Evolutionary conservation across 2,113 vertebrate genomes (phyloP), one percentile per base, ranked within the genome.

Genomic region (Malurus cyaneus): DNA sequence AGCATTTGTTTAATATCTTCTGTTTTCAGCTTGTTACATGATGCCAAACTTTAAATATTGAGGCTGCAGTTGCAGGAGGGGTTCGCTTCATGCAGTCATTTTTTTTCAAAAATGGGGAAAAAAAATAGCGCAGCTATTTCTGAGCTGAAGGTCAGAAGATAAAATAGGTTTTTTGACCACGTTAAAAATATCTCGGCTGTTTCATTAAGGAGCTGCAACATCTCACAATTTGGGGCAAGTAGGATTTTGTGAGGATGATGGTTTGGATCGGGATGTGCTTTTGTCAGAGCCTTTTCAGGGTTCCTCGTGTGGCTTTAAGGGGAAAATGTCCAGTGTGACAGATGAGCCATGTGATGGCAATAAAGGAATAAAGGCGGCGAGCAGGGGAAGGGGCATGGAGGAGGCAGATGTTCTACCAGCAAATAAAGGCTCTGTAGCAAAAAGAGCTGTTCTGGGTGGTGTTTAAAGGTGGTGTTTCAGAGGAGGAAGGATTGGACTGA

Each of bases 81-180:
- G 21, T 32, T 91, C 20, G 5, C 46, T 79, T 62, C 64, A 12
- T 84, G 49, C 88, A 80, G 67, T 65, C 25, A 4, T 66, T 67
- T 81, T 67, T 81, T 93, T 80, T 76, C 3, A 42, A 89, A 93
- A 84, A 29, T 36, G 42, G 44, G 46, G 44, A 86, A 92, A 93
- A 77, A 72, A 95, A 92, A 93, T 60, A 72, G 91, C 21, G 72
- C 93, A 93, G 83, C 94, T 96, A 96, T 96, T 96, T 96, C 93
- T 93, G 94, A 95, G 93, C 73, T 95, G 94, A 92, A 96, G 96
- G 95, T 96, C 95, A 94, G 88, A 16, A 94, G 77, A 94, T 79
- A 95, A 97, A 97, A 92, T 93, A 89, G 94, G 94, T 93, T 96
- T 95, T 94, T 31, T 96, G 92, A 96, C 77, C 73, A 60, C 1